These are phyloP conservation scores for Glaucomys volans DNA, from an alignment of 2,113 vertebrate genomes.

Conservation along the genomic window DNA sequence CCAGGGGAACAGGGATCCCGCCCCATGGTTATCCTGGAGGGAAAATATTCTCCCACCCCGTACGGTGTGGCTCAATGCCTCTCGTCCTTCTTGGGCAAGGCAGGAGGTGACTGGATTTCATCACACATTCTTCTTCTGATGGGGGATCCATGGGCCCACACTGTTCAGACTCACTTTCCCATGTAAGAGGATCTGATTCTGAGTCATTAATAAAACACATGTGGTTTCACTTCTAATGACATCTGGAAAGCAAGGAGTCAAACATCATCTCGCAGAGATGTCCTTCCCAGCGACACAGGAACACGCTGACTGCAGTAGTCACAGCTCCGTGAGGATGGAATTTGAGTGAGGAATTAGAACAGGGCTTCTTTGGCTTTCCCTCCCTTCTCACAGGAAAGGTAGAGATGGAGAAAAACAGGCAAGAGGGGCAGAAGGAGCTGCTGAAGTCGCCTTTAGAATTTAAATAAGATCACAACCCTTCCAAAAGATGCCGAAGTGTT, in stretches of 20 bases:
- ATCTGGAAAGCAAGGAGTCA: constrained; percentile 61
- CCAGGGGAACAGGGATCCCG: background rate
- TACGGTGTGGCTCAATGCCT: background rate
- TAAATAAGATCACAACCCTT: background rate
- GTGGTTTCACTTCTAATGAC: constrained; percentile 59
- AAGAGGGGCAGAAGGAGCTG: background rate
- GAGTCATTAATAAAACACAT: constrained; percentile 30
- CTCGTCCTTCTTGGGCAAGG: background rate
- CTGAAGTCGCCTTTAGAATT: background rate
- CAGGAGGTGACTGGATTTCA: background rate
- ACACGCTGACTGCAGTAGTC: background rate
- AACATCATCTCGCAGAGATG: background rate
- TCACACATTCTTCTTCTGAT: background rate
- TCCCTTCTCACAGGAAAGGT: background rate
- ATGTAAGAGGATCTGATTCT: background rate
- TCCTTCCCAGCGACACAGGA: background rate
- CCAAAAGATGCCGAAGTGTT: background rate
- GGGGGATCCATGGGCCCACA: background rate
- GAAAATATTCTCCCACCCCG: background rate
- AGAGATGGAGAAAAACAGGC: background rate
- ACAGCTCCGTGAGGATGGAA: background rate
- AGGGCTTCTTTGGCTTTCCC: constrained; percentile 31
- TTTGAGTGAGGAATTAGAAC: constrained; percentile 43
- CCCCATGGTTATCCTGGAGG: fast-evolving
- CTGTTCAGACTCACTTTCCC: background rate